phyloP scores from a whole-genome alignment of 2,888 invertebrate genomes.

The Phengaris alcon region DNA sequence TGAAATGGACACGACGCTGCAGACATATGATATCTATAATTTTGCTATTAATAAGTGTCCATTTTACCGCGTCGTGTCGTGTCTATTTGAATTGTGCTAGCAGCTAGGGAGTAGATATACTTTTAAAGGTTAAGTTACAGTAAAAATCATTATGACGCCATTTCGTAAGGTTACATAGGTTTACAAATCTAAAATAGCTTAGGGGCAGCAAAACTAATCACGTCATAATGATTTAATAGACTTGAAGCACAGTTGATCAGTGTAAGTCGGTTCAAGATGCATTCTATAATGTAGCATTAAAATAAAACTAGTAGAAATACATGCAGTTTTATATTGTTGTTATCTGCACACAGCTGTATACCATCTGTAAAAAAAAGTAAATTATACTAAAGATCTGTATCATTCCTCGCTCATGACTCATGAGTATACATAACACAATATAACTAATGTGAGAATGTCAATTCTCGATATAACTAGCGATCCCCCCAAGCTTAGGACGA shows the following conservation, averaged over 20 bases:
- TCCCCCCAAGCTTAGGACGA: too few species aligned
- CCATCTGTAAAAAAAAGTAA: slow-evolving; percentile 40
- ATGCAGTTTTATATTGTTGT: slow-evolving; percentile 67
- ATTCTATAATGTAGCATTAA: slow-evolving; percentile 63
- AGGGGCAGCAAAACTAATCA: neutral
- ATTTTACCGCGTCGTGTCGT: too few species aligned
- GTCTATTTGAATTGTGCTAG: neutral
- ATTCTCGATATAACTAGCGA: too few species aligned
- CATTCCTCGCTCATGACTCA: too few species aligned
- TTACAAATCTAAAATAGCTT: neutral
- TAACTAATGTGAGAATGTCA: too few species aligned
- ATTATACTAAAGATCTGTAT: neutral
- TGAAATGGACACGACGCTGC: neutral
- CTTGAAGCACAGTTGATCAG: neutral
- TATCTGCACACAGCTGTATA: slow-evolving; percentile 74
- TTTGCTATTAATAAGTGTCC: too few species aligned
- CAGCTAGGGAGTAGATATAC: neutral
- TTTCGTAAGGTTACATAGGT: too few species aligned
- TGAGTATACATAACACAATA: too few species aligned
- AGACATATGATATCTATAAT: too few species aligned
- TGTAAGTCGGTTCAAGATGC: slow-evolving; percentile 45
- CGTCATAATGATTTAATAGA: neutral
- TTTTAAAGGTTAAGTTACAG: neutral
- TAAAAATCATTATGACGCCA: neutral
- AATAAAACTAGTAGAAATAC: slow-evolving; percentile 66